These are phyloP conservation scores for Campoplex capitator DNA, from an alignment of 2,888 invertebrate species.

Conservation along the genomic window DNA sequence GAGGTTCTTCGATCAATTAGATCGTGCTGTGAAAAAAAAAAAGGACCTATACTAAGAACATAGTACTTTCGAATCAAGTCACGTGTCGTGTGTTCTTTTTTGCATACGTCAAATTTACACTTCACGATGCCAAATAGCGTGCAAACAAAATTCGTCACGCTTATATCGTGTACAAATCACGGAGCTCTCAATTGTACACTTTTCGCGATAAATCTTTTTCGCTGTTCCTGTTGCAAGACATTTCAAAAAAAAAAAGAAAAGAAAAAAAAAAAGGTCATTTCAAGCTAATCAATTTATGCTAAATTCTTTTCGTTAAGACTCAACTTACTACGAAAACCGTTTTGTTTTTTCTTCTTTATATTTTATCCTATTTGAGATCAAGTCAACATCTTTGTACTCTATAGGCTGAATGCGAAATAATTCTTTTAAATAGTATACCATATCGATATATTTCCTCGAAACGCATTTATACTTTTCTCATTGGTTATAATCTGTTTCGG, in stretches of 20 bases:
- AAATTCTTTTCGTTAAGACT: constrained; percentile 48
- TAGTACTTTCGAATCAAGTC: neutral
- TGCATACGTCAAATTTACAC: neutral
- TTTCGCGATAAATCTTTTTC: neutral
- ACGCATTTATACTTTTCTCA: constrained; percentile 44
- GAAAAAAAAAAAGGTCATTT: constrained; percentile 47
- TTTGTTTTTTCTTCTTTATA: constrained; percentile 38
- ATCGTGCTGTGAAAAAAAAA: neutral
- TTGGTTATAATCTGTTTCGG: constrained; percentile 10
- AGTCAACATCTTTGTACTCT: constrained; percentile 80
- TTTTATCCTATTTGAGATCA: constrained; percentile 78
- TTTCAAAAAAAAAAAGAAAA: constrained; percentile 14
- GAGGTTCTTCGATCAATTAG: neutral
- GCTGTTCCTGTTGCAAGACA: neutral
- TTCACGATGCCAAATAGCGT: neutral
- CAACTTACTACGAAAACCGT: constrained; percentile 41
- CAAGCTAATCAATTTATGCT: constrained; percentile 29
- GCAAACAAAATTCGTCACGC: neutral
- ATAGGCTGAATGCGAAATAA: constrained; percentile 76
- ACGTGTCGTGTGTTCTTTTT: neutral
- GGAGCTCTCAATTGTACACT: neutral
- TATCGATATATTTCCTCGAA: constrained; percentile 51
- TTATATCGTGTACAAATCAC: neutral
- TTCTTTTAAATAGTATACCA: constrained; percentile 67
- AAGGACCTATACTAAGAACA: neutral